These are phyloP conservation scores for Aleiodes sp. DNA, from an alignment of 1,140 invertebrate species.

Conservation along the genomic window DNA sequence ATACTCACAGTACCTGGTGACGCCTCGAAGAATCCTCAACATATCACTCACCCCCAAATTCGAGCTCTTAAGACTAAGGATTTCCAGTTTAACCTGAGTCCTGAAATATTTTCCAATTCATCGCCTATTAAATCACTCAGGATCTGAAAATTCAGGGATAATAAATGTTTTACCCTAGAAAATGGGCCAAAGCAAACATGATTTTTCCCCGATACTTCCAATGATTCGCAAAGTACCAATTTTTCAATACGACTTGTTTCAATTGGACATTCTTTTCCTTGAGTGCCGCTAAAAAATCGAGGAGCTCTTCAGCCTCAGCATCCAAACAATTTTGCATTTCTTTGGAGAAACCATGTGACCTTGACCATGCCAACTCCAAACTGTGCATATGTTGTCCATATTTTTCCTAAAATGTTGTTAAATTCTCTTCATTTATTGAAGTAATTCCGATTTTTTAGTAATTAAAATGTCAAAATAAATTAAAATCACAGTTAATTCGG, in stretches of 20 bases:
- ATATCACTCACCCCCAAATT: slow-evolving; percentile 58
- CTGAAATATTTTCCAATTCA: slow-evolving; percentile 39
- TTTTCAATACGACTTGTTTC: slow-evolving; percentile 53
- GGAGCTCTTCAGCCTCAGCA: slow-evolving; percentile 50
- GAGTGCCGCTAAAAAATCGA: slow-evolving; percentile 51
- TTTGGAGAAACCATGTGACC: slow-evolving; percentile 51
- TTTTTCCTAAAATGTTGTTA: slow-evolving; percentile 51
- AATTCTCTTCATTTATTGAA: neutral
- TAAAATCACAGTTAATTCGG: slow-evolving; percentile 50
- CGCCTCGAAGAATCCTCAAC: slow-evolving; percentile 53
- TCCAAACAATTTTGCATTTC: slow-evolving; percentile 45
- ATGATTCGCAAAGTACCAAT: slow-evolving; percentile 59
- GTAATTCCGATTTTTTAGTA: too few species aligned
- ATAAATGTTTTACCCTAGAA: slow-evolving; percentile 57
- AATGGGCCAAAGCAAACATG: slow-evolving; percentile 54
- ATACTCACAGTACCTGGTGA: slow-evolving; percentile 46
- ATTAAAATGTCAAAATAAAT: slow-evolving; percentile 6
- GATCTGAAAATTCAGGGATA: neutral
- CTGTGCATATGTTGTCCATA: slow-evolving; percentile 59
- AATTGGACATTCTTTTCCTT: slow-evolving; percentile 53
- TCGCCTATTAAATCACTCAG: too few species aligned
- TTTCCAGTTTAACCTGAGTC: slow-evolving; percentile 55
- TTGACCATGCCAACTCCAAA: slow-evolving; percentile 58
- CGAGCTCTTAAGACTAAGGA: slow-evolving; percentile 57
- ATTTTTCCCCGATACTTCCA: slow-evolving; percentile 57